Conservation (phyloP, 1,140 invertebrate species). For the Leptinotarsa undecemlineata region DNA sequence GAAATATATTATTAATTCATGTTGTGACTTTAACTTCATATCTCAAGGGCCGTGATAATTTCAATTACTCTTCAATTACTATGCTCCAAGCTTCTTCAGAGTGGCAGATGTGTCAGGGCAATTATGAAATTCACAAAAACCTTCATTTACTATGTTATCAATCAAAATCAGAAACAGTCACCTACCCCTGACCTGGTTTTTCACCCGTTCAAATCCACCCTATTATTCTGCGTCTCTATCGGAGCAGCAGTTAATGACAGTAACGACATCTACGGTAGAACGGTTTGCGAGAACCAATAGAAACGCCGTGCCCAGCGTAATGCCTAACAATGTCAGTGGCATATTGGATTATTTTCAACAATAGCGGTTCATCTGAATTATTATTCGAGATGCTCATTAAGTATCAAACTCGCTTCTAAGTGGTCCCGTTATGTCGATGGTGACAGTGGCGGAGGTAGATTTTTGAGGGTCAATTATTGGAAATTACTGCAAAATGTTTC, state of each 20-base stretch:
- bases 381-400: constrained; percentile 27
- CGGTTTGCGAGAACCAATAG: not conserved
- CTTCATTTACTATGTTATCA: not conserved
- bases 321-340: constrained; percentile 22
- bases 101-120: no score
- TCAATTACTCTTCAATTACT: no score
- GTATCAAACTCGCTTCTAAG: constrained; percentile 25
- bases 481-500: no score
- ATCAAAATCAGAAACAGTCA: constrained; percentile 1
- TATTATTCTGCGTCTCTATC: not conserved
- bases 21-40: no score
- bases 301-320: not conserved
- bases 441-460: not conserved
- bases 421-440: constrained; percentile 22
- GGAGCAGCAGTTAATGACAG: constrained; percentile 16
- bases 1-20: no score
- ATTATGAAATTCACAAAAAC: no score
- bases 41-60: no score
- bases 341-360: constrained; percentile 28
- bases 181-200: not conserved
- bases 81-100: no score
- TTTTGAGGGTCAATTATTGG: not conserved
- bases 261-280: constrained; percentile 10
- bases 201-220: not conserved
- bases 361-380: constrained; percentile 29